Evolutionary conservation across 1,140 invertebrate genomes (phyloP).

Genomic region (Drosophila sucinea): DNA sequence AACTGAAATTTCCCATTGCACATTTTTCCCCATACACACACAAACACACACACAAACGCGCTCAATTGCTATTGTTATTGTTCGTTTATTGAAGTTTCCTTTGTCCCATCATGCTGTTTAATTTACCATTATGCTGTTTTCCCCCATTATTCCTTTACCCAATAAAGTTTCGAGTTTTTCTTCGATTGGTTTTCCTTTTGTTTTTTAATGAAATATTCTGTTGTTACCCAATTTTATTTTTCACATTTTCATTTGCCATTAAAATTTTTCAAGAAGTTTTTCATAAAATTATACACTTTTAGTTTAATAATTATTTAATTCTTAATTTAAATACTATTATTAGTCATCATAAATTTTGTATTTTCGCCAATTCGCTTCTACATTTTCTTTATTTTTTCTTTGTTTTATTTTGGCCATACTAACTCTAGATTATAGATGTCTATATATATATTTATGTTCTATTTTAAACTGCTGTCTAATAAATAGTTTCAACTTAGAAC

Average conservation of each 20-base stretch:
- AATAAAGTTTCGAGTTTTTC: conserved; percentile 1
- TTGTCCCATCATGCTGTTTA: background rate
- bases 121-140: background rate
- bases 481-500: conserved; percentile 49
- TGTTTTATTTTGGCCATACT: conserved; percentile 46
- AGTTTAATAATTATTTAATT: conserved; percentile 46
- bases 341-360: conserved; percentile 44
- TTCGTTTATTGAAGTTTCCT: background rate
- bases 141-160: background rate
- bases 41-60: too few relatives aligned
- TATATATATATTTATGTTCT: conserved; percentile 23
- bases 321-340: conserved; percentile 38
- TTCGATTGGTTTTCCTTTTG: conserved; percentile 14
- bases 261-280: conserved; percentile 57
- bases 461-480: conserved; percentile 27
- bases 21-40: background rate
- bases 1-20: background rate
- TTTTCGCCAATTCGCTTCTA: conserved; percentile 43
- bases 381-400: background rate
- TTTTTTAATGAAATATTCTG: conserved; percentile 66
- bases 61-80: background rate
- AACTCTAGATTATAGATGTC: conserved; percentile 42
- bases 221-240: conserved; percentile 50
- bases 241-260: conserved; percentile 63
- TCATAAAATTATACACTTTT: conserved; percentile 59